Base-by-base conservation (phyloP, 2,888 invertebrate genomes). In the Drosophila atroscutellata region DNA sequence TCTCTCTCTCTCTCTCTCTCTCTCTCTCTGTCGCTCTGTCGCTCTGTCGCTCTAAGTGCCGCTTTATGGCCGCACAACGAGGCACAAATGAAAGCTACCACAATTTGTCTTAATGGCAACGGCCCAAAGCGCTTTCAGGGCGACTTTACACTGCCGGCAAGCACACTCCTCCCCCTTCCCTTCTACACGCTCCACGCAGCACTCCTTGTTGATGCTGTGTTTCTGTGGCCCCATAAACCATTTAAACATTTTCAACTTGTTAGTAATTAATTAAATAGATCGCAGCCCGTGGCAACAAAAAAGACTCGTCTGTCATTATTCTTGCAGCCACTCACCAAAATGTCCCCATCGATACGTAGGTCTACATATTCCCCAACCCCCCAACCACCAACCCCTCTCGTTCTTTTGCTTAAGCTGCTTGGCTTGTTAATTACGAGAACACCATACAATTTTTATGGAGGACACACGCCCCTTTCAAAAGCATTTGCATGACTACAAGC, bases 261-360 rank as follows among this genome's bases (percentile, higher is more conserved):
- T 90, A 88, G 90, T 81, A 88, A 88, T 88, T 88, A 88, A 88
- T 88, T 88, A 88, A 88, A 88, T 90, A 88, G 91, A 86, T 89
- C 85, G 77, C 66, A 13, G 87, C 87, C 85, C 62, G 66, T 77
- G 89, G 84, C 87, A 69, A 72, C 84, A 65, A 71, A 65, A 66
- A 56, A 37, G 42, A 30, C 56, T 56, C 47, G 54, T 67, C 80
- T 82, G 89, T 81, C 87, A 85, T 87, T 84, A 82, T 82, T 82
- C 83, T 74, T 75, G 75, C 58, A 59, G 56, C 66, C 74, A 78
- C 80, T 80, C 72, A 61, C 61, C 42, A 69, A 80, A 80, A 62
- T 80, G 80, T 81, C 80, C 61, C 77, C 83, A 75, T 71, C 63
- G 75, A 67, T 72, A 51, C 20, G 36, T 49, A 18, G 47, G 42